phyloP scores from a whole-genome alignment of 2,888 invertebrate genomes.

The Poecilus cupreus region DNA sequence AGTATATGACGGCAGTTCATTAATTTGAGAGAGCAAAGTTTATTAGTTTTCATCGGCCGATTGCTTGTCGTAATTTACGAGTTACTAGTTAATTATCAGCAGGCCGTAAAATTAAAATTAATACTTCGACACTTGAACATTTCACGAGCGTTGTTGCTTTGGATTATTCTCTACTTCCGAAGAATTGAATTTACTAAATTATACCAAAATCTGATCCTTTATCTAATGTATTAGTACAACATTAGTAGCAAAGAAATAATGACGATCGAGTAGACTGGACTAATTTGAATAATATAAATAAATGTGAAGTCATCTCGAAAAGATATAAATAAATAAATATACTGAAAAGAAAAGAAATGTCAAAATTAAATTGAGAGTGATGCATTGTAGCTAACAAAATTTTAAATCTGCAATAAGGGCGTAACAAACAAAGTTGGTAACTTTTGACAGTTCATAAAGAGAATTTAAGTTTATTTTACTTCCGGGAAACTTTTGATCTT shows the following conservation, averaged over 20 bases:
- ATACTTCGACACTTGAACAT: constrained; percentile 31
- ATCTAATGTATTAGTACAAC: neutral
- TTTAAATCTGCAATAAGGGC: neutral
- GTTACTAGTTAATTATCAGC: constrained; percentile 23
- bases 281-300: neutral
- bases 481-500: constrained; percentile 31
- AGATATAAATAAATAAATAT: neutral
- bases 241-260: too few species aligned
- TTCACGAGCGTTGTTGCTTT: neutral
- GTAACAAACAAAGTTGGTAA: neutral
- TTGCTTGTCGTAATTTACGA: constrained; percentile 14
- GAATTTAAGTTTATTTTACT: constrained; percentile 29
- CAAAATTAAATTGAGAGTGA: neutral
- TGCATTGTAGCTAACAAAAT: neutral
- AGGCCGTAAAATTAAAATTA: constrained; percentile 37
- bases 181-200: too few species aligned
- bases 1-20: neutral
- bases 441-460: constrained; percentile 6
- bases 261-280: neutral
- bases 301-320: neutral
- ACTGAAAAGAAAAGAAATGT: neutral
- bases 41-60: constrained; percentile 26
- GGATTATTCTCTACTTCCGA: neutral
- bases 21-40: constrained; percentile 13
- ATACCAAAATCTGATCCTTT: neutral